Evolutionary conservation across 2,797 vertebrate species (phyloP).

Genomic region (Fringilla coelebs): DNA sequence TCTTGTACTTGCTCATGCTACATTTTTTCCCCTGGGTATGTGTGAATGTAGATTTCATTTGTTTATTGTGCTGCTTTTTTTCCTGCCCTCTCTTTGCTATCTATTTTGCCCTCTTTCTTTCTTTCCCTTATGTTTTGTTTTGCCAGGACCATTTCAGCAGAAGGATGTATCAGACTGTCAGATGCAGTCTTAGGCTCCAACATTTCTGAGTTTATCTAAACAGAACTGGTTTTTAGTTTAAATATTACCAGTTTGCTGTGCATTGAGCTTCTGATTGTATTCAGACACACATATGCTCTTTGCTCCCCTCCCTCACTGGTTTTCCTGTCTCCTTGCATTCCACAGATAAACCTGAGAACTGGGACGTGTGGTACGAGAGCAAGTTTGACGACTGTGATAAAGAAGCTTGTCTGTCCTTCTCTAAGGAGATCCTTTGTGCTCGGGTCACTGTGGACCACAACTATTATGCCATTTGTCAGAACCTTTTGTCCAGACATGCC

Average conservation of each 20-base stretch:
- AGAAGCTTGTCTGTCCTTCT: constrained; percentile 98
- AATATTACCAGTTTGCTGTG: background rate
- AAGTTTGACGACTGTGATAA: constrained; percentile 97
- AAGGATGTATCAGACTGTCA: background rate
- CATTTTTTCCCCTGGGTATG: background rate
- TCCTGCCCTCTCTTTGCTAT: background rate
- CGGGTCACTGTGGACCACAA: constrained; percentile 97
- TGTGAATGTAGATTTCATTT: background rate
- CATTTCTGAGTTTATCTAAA: background rate
- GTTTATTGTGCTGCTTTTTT: background rate
- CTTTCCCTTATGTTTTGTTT: background rate
- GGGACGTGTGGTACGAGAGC: constrained; percentile 97
- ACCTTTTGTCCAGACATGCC: constrained; percentile 94
- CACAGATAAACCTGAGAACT: constrained; percentile 96
- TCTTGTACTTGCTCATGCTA: background rate
- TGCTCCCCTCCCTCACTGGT: background rate
- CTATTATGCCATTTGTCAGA: constrained; percentile 97
- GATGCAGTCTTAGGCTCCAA: background rate
- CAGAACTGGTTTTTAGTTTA: background rate
- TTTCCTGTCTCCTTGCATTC: background rate
- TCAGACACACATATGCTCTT: background rate
- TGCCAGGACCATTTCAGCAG: background rate
- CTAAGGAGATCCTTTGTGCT: constrained; percentile 94
- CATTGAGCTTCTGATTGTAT: background rate
- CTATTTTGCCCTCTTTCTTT: background rate